These are phyloP conservation scores for Propithecus deckenii DNA, from an alignment of 2,797 vertebrate species.

Conservation along the genomic window DNA sequence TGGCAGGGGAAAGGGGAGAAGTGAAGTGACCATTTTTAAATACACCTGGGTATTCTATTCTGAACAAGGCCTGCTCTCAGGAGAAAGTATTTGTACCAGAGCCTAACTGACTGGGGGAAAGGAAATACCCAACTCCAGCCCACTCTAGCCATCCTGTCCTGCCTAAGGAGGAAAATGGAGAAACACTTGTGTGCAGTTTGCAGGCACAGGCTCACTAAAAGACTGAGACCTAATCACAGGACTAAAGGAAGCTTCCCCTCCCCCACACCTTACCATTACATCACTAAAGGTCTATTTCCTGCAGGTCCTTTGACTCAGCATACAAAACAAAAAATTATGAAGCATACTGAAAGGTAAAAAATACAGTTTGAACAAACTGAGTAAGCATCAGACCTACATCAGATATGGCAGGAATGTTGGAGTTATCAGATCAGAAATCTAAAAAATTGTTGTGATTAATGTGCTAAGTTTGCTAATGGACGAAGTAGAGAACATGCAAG, in stretches of 20 bases:
- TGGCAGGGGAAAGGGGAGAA: neutral
- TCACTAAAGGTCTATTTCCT: neutral
- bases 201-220: neutral
- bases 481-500: neutral
- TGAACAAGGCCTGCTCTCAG: neutral
- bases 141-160: neutral
- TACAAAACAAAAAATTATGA: neutral
- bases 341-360: neutral
- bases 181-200: neutral
- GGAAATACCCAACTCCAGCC: neutral
- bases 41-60: neutral
- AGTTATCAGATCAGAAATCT: neutral
- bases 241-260: neutral
- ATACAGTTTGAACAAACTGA: neutral
- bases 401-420: neutral
- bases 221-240: neutral
- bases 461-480: neutral
- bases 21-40: neutral
- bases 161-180: neutral
- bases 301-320: neutral
- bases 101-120: neutral
- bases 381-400: neutral
- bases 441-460: neutral
- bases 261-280: neutral
- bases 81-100: neutral